Base-by-base conservation (phyloP, 2,888 invertebrate species). In the Phorcus lineatus region DNA sequence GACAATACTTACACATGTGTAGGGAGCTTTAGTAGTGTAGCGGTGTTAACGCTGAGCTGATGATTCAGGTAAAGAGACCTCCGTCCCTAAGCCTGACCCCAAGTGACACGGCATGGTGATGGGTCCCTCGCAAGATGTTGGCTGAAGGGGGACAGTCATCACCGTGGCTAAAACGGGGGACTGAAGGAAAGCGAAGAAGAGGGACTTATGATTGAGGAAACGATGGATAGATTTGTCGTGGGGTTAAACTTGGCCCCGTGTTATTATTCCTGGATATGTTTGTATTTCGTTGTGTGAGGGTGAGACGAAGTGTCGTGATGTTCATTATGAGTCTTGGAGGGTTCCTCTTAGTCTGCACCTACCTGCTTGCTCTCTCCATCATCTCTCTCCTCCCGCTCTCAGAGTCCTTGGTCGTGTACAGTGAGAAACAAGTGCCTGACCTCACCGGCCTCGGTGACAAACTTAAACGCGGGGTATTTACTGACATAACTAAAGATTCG, bases 241-340 rank as follows among this genome's bases (percentile, higher is more conserved):
- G 47, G 40, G 52, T 40, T 47, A 17, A 52, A 40, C 22, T 36
- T 74, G 19, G 47, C 74, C 53, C 74, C 52, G 74, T 52, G 52
- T 24, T 74, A 40, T 28, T 67, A 67, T 74, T 74, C 52, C n/a
- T 74, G 74, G 74, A 74, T 52, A 77, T 77, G 76, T 53, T 77
- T 31, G 31, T 76, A 17, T 75, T 76, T 52, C 79, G 77, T 28
- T 79, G 79, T 52, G n/a, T 79, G 55, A 47, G 81, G 74, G 76
- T 70, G 76, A 66, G 77, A 78, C 81, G 81, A 28, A 79, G 77
- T 19, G 81, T 70, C 28, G 57, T 81, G 81, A 54, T 66, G 36
- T 57, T 79, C 67, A 81, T 77, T 75, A 81, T 76, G 70, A 77
- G 55, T 40, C 22, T 79, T 31, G 67, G 77, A 55, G 79, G 79